Evolutionary conservation across 1,140 invertebrate genomes (phyloP).

Genomic region (Amyelois transitella): DNA sequence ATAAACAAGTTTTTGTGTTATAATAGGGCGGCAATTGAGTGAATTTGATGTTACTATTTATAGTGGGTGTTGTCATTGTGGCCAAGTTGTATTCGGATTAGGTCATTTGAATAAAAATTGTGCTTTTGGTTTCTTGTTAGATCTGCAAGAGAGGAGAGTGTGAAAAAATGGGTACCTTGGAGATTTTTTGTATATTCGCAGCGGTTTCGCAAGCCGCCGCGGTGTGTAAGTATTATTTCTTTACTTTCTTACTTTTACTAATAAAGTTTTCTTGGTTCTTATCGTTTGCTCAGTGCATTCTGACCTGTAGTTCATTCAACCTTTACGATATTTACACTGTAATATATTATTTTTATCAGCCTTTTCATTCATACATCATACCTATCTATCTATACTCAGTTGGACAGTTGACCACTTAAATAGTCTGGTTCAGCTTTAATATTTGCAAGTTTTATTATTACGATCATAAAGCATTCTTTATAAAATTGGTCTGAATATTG

Average conservation of each 20-base stretch:
- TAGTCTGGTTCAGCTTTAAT: no score
- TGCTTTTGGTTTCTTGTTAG: constrained; percentile 64
- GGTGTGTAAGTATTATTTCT: constrained; percentile 60
- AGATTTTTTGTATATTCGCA: constrained; percentile 53
- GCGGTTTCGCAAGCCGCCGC: constrained; percentile 50
- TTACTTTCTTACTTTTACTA: constrained; percentile 19
- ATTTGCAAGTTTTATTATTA: no score
- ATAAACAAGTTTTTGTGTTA: constrained; percentile 38
- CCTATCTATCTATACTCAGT: neutral
- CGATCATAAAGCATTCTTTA: no score
- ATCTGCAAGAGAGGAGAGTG: constrained; percentile 45
- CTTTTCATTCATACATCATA: neutral
- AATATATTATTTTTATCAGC: neutral
- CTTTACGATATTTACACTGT: constrained; percentile 12
- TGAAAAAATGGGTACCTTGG: constrained; percentile 58
- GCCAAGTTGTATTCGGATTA: constrained; percentile 63
- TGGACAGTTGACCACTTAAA: neutral
- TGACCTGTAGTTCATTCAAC: constrained; percentile 35
- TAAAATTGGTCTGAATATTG: no score
- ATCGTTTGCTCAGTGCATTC: constrained; percentile 9
- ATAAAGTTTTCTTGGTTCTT: constrained; percentile 3
- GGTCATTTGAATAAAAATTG: constrained; percentile 49
- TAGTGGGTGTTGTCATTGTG: constrained; percentile 72
- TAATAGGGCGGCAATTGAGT: constrained; percentile 20
- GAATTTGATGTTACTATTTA: constrained; percentile 60